Evolutionary conservation across 2,888 invertebrate genomes (phyloP), one percentile per base, ranked within the genome.

Genomic region (Tromatobia lineatoria): DNA sequence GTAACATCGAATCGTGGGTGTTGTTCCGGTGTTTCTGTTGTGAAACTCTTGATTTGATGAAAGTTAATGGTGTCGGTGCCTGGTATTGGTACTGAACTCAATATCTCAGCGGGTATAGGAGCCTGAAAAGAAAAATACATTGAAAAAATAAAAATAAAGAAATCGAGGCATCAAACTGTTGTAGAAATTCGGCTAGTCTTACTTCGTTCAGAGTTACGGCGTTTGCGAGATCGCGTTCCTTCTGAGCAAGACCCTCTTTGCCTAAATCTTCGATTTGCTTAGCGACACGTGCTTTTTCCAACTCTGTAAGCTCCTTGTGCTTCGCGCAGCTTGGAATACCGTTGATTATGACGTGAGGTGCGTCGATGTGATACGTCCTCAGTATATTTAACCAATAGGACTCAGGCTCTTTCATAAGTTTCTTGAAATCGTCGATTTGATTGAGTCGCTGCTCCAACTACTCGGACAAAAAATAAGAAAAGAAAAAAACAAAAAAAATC

Each of bases 181-280:
- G 54, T 64, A 66, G 75, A 54, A 10, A 73, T 42, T 15, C 0
- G 3, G 15, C 45, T 3, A 0, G 10, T 42, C 8, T 23, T 15
- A 97, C 97, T 94, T 97, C 97, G 94, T 98, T 98, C 86, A 95
- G 95, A 73, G 95, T 95, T 89, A 97, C 96, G 0, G 98, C 98
- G 69, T 96, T 94, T 74, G 95, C 94, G 23, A 98, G 93, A 34
- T 94, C 93, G 83, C 95, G 94, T 1, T 94, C 95, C 91, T 96
- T 96, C 80, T 95, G 91, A 71, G 95, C 94, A 23, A 98, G 94
- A 0, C 98, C 98, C 0, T 94, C 94, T 78, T 95, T 94, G 0
- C 97, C 97, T 3, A 98, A 94, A 13, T 90, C 88, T 75, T 94
- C 93, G 85, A 95, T 94, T 91, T 98, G 97, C 66, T 95, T 94